Percentiles rank a stretch among this genome's conserved stretches.
Conservation (phyloP, 2,113 vertebrate species). For the Eidolon helvum region DNA sequence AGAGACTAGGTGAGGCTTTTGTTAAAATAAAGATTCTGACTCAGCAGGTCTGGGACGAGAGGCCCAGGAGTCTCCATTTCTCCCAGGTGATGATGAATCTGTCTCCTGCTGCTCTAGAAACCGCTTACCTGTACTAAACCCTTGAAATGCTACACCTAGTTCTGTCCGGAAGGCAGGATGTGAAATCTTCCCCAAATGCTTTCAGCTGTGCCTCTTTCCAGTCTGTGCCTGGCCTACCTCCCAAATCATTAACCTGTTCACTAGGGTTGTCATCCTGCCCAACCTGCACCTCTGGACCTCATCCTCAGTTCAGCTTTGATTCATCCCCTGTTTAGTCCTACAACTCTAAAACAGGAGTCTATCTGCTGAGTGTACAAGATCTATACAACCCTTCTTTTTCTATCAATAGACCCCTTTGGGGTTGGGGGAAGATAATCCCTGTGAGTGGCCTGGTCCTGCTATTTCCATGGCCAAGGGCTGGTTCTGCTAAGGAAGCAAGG, state of each 20-base stretch:
- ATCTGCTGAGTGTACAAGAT: background rate
- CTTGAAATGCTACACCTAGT: background rate
- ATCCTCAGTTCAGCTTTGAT: background rate
- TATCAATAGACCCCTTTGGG: background rate
- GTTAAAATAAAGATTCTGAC: background rate
- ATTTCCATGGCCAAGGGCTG: background rate
- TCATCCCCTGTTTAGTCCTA: background rate
- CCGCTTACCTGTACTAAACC: background rate
- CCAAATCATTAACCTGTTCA: background rate
- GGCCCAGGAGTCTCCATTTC: background rate
- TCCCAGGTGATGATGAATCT: background rate
- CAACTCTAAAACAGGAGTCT: background rate
- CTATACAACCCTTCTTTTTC: background rate
- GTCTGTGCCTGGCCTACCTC: background rate
- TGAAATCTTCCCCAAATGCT: background rate
- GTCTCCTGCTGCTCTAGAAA: background rate
- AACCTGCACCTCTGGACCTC: background rate
- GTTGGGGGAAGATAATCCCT: background rate
- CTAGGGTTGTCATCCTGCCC: rapidly evolving
- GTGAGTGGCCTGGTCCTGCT: background rate
- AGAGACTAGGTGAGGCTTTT: background rate
- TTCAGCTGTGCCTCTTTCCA: background rate
- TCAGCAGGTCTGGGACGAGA: background rate
- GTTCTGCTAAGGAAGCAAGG: background rate
- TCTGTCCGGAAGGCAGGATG: background rate